Conservation (phyloP, 2,888 invertebrate genomes). For the Automeris io region DNA sequence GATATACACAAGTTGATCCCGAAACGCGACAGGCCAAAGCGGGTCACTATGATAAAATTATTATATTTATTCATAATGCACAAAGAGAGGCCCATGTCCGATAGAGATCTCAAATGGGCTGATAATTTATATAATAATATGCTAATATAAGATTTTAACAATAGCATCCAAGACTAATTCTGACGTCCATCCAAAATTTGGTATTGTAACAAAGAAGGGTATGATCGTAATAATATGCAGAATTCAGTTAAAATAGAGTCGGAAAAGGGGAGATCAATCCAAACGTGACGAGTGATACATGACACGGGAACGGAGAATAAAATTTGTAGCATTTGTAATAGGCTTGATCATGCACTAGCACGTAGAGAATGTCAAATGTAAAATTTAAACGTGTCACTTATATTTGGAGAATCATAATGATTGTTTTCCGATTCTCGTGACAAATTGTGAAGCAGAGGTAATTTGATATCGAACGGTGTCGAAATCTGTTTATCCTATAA, state of each 20-base stretch:
- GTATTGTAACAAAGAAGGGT: conserved; percentile 1
- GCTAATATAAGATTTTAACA: no score
- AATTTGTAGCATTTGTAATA: conserved; percentile 64
- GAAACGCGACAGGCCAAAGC: no score
- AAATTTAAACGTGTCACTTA: conserved; percentile 37
- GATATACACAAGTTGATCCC: no score
- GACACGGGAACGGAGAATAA: conserved; percentile 34
- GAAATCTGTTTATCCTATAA: no score
- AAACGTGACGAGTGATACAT: conserved; percentile 59
- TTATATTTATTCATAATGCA: no score
- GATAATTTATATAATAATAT: no score
- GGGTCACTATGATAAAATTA: no score
- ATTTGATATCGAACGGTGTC: no score
- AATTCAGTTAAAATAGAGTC: conserved; percentile 31
- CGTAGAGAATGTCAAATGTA: conserved; percentile 60
- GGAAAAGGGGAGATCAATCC: conserved; percentile 45
- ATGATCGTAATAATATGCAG: conserved; percentile 22
- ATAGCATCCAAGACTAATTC: background rate
- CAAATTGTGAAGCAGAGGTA: no score
- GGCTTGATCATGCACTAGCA: conserved; percentile 68
- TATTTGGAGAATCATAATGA: background rate
- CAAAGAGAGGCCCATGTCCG: no score
- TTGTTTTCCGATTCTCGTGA: no score
- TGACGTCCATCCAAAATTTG: background rate
- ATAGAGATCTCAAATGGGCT: no score